Conservation (phyloP, 2,888 invertebrate genomes). For the Macroteleia sp. region DNA sequence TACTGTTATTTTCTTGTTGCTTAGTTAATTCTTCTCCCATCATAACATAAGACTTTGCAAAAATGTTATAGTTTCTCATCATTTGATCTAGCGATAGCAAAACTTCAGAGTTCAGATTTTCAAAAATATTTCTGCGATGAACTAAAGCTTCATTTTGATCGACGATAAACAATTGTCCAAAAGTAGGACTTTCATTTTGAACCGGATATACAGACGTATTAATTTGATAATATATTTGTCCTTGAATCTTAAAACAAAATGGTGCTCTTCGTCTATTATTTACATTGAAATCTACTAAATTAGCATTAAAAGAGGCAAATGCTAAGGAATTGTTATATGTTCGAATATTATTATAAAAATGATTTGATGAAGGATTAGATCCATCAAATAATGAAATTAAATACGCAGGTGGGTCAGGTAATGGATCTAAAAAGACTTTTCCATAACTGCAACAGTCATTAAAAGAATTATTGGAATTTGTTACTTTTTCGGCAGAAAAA, state of each 20-base stretch:
- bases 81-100: slow-evolving; percentile 49
- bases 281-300: slow-evolving; percentile 3
- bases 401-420: background rate
- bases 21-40: no score
- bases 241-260: slow-evolving; percentile 8
- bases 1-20: no score
- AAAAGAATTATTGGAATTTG: background rate
- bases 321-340: slow-evolving; percentile 17
- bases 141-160: slow-evolving; percentile 61
- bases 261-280: slow-evolving; percentile 2
- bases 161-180: slow-evolving; percentile 63
- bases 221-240: background rate
- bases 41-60: no score
- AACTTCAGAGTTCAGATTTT: slow-evolving; percentile 32
- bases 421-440: background rate
- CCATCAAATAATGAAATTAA: slow-evolving; percentile 15
- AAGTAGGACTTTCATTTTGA: slow-evolving; percentile 46
- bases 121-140: slow-evolving; percentile 6
- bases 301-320: slow-evolving; percentile 25
- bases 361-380: slow-evolving; percentile 4
- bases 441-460: slow-evolving; percentile 10
- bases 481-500: slow-evolving; percentile 9
- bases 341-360: slow-evolving; percentile 20
- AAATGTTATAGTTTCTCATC: slow-evolving; percentile 53
- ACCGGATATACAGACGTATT: slow-evolving; percentile 45